These are phyloP conservation scores for Drosophila nr. perissopoda DNA, from an alignment of 2,888 invertebrate genomes.

Conservation along the genomic window DNA sequence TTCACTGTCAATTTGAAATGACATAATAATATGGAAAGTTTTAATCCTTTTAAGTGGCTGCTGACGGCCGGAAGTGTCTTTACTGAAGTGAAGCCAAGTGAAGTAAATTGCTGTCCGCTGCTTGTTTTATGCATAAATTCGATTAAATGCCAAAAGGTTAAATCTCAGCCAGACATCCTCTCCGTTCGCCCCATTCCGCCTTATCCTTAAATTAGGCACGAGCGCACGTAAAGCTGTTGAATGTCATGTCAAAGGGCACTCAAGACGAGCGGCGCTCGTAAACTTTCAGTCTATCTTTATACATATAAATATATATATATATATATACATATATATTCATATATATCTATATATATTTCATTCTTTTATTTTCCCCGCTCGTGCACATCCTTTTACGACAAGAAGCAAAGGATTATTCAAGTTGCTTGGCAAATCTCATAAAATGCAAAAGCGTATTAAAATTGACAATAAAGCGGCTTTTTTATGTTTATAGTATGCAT, in stretches of 20 bases:
- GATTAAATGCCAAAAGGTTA: slow-evolving; percentile 80
- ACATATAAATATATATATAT: slow-evolving; percentile 1
- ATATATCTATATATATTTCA: slow-evolving; percentile 10
- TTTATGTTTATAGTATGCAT: slow-evolving; percentile 65
- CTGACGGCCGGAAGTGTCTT: slow-evolving; percentile 50
- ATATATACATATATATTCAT: background rate
- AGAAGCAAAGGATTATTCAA: slow-evolving; percentile 74
- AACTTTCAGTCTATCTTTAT: slow-evolving; percentile 38
- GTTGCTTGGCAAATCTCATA: slow-evolving; percentile 70
- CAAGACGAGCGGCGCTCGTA: slow-evolving; percentile 62
- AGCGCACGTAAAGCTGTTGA: slow-evolving; percentile 79
- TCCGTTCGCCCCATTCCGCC: slow-evolving; percentile 17
- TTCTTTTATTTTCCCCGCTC: slow-evolving; percentile 23
- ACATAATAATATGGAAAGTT: slow-evolving; percentile 74
- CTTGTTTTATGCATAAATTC: slow-evolving; percentile 79
- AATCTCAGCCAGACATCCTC: slow-evolving; percentile 44
- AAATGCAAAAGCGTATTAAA: slow-evolving; percentile 80
- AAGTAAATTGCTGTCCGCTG: slow-evolving; percentile 45
- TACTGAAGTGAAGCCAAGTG: slow-evolving; percentile 29
- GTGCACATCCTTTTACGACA: slow-evolving; percentile 63
- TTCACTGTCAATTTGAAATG: slow-evolving; percentile 77
- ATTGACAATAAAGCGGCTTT: slow-evolving; percentile 82
- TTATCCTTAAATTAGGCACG: slow-evolving; percentile 81
- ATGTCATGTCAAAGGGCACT: slow-evolving; percentile 75
- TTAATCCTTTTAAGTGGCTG: slow-evolving; percentile 80